A percentile compares a stretch with the other conserved stretches of the same genome.
Conservation (phyloP, 2,888 invertebrate genomes). For the Ormyrus thymus region DNA sequence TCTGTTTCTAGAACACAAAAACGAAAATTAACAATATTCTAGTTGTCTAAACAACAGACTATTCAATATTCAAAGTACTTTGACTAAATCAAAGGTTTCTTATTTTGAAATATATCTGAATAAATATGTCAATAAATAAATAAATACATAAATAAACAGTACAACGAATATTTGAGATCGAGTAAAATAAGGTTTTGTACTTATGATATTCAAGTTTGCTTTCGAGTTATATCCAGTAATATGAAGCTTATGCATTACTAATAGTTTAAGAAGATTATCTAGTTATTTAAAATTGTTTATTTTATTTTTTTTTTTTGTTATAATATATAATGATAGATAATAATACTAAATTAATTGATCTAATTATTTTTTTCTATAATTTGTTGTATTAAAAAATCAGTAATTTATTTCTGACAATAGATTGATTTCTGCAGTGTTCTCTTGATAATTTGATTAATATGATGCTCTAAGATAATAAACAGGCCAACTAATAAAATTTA, state of each 20-base stretch:
- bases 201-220: constrained; percentile 6
- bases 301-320: not conserved
- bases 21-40: constrained; percentile 1
- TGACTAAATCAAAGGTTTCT: not conserved
- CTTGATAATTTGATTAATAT: too few relatives aligned
- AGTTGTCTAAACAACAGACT: not conserved
- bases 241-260: constrained; percentile 17
- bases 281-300: too few relatives aligned
- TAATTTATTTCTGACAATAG: too few relatives aligned
- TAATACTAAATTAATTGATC: not conserved
- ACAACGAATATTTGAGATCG: constrained; percentile 33
- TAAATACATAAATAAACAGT: constrained; percentile 19
- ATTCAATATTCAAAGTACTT: constrained; percentile 14
- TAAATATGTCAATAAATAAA: constrained; percentile 39
- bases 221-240: not conserved
- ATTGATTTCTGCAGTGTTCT: too few relatives aligned
- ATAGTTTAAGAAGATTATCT: not conserved
- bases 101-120: constrained; percentile 8
- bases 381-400: too few relatives aligned
- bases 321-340: not conserved
- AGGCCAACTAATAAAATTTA: too few relatives aligned
- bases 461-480: too few relatives aligned
- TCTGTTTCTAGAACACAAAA: constrained; percentile 2
- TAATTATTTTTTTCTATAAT: too few relatives aligned
- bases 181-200: constrained; percentile 29